Base-by-base conservation (phyloP, 2,113 vertebrate genomes). In the Pholis gunnellus region DNA sequence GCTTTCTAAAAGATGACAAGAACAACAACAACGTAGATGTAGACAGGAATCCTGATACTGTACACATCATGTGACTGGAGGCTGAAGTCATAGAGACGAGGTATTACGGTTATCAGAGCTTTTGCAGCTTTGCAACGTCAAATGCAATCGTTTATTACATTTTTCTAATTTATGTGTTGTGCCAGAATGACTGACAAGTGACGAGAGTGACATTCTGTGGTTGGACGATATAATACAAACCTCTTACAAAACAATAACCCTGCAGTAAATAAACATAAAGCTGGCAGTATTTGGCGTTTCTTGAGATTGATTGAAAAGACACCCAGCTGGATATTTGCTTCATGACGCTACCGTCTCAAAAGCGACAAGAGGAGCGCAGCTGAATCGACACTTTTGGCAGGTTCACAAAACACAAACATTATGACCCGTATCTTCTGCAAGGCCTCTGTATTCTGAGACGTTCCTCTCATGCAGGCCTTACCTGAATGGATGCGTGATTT, bases 401-500 rank as follows among this genome's bases (percentile, higher is more conserved):
- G 3, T 50, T 22, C 38, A 29, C 9, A 42, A 42, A 20, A 25
- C 56, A 18, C 69, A 57, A 40, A 38, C n/a, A 40, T 29, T 42
- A 42, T 9, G 74, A 57, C 36, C 34, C 17, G 1, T 38, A 9
- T 38, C 38, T 38, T 38, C 38, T 6, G 34, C 34, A 34, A 34
- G 34, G 9, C 9, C 54, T 9, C 9, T 40, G 2, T 61, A 18
- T 14, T 69, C 20, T 69, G 52, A 60, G 27, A 54, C 10, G 10
- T 22, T 31, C 34, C 34, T 17, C 48, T 50, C 38, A 42, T 25
- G 9, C 44, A 38, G 38, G 18, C 15, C 93, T 92, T 92, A 99
- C 98, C 97, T 99, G 97, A 68, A 99, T 96, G 80, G 96, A 93
- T 65, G 77, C 95, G 88, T 97, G 94, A 90, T 96, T 99, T 91